Evolutionary conservation across 2,888 invertebrate genomes (phyloP).

Genomic region (Eupithecia tripunctaria): DNA sequence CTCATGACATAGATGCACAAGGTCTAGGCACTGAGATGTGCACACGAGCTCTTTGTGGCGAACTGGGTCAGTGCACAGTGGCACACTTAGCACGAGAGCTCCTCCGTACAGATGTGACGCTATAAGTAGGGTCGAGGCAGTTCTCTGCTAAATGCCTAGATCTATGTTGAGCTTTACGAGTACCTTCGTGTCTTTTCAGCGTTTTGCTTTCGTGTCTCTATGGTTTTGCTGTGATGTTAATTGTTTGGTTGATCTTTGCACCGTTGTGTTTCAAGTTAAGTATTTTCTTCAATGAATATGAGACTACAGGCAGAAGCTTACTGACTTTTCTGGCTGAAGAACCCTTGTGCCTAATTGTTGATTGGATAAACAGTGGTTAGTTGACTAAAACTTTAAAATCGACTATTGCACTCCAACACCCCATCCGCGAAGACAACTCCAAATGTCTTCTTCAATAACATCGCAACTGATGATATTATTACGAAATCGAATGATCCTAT

Average conservation of each 20-base stretch:
- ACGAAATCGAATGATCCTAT: not conserved
- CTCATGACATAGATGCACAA: constrained; percentile 43
- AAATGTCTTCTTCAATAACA: not conserved
- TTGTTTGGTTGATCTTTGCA: not conserved
- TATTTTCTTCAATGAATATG: not conserved
- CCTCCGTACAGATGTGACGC: constrained; percentile 17
- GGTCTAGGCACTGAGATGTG: constrained; percentile 46
- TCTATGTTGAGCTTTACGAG: constrained; percentile 19
- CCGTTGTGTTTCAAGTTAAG: not conserved
- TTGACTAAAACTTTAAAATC: not conserved
- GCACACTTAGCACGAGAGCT: constrained; percentile 50
- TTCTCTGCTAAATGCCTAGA: constrained; percentile 33
- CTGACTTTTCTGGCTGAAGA: not conserved
- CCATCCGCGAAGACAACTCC: not conserved
- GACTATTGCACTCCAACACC: not conserved
- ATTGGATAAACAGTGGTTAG: not conserved
- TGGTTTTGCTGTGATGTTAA: not conserved
- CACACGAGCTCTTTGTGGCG: constrained; percentile 52
- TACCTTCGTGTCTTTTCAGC: constrained; percentile 3
- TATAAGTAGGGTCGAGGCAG: constrained; percentile 32
- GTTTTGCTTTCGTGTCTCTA: not conserved
- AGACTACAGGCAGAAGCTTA: not conserved
- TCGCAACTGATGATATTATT: not conserved
- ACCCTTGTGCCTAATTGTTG: not conserved
- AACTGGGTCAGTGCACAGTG: constrained; percentile 61